These are phyloP conservation scores for Anthoscopus minutus DNA, from an alignment of 2,113 vertebrate species.

Conservation along the genomic window DNA sequence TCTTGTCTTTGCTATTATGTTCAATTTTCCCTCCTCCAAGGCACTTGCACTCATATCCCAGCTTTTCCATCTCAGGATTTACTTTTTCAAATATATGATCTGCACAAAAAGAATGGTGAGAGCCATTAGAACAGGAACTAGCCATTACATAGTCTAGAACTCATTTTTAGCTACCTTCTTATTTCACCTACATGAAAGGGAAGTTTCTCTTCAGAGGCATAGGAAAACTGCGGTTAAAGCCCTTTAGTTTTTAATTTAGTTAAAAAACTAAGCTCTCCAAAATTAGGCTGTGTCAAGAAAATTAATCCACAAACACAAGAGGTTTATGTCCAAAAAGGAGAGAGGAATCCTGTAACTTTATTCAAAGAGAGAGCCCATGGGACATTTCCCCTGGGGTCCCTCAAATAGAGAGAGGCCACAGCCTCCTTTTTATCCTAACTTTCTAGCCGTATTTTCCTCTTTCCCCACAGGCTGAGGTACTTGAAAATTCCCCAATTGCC, in stretches of 20 bases:
- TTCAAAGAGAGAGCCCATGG: neutral
- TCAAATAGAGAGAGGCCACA: neutral
- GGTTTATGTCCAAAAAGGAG: neutral
- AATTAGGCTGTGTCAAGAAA: neutral
- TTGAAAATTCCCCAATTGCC: neutral
- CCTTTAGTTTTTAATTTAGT: neutral
- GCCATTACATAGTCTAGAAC: neutral
- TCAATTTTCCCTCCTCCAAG: conserved; percentile 90
- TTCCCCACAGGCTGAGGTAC: neutral
- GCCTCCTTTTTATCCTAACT: neutral
- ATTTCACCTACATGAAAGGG: neutral
- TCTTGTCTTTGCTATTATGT: conserved; percentile 82
- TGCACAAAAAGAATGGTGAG: conserved; percentile 5
- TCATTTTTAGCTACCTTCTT: neutral
- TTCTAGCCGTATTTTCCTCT: neutral
- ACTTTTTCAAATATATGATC: conserved; percentile 90
- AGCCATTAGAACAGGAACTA: accelerated
- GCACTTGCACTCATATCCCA: conserved; percentile 82
- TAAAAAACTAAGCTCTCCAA: no score
- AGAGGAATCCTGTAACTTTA: neutral
- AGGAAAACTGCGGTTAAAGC: neutral
- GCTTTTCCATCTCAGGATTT: conserved; percentile 76
- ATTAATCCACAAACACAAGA: neutral
- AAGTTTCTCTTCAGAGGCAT: neutral
- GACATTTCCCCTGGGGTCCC: neutral